Conservation (phyloP, 2,888 invertebrate genomes). For the Cinara cedri region DNA sequence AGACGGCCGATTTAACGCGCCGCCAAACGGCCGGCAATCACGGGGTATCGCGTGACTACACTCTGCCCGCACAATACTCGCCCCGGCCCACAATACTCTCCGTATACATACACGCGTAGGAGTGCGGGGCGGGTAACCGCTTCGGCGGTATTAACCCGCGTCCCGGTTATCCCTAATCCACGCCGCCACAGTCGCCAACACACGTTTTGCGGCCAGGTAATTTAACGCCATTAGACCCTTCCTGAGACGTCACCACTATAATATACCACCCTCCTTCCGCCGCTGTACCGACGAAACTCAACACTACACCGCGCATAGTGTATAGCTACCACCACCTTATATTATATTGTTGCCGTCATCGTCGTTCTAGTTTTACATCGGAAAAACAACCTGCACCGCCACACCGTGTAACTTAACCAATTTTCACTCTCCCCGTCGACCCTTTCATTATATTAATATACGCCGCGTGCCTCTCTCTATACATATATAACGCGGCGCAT, state of each 20-base stretch:
- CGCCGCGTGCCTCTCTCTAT: not conserved
- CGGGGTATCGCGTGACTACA: constrained; percentile 51
- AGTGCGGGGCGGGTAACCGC: constrained; percentile 14
- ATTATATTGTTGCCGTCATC: not conserved
- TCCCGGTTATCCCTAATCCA: constrained; percentile 16
- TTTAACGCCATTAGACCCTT: constrained; percentile 49
- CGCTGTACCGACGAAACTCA: not conserved
- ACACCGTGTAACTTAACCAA: too few relatives aligned
- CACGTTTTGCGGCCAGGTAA: constrained; percentile 49
- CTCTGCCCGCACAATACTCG: too few relatives aligned
- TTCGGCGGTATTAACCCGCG: constrained; percentile 39
- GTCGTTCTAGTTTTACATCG: constrained; percentile 35
- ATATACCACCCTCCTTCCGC: not conserved
- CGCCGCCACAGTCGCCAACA: not conserved
- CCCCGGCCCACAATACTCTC: not conserved
- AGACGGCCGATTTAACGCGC: constrained; percentile 30
- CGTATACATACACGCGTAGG: not conserved
- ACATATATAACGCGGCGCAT: not conserved
- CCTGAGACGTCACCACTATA: not conserved
- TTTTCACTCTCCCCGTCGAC: not conserved
- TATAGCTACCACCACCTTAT: too few relatives aligned
- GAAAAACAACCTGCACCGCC: not conserved
- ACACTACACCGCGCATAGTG: not conserved
- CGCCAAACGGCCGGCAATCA: constrained; percentile 51
- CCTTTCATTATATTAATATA: not conserved